Conservation (phyloP, 2,113 vertebrate genomes). For the Tiliqua scincoides region DNA sequence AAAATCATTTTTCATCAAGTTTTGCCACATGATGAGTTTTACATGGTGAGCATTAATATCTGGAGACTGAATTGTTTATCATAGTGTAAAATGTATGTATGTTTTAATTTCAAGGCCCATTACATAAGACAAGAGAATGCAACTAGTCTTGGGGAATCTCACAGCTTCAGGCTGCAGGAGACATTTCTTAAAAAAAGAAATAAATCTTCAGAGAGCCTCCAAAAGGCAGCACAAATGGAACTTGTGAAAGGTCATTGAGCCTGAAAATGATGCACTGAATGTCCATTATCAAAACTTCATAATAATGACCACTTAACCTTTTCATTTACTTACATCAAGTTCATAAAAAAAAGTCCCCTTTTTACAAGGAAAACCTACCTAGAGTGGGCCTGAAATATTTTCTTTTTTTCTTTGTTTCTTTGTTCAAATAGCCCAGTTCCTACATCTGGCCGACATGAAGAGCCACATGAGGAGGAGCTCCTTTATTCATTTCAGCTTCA, state of each 20-base stretch:
- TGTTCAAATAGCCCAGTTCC: too few relatives aligned
- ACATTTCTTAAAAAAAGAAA: conserved; percentile 35
- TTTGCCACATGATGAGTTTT: conserved; percentile 29
- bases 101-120: conserved; percentile 76
- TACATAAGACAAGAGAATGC: conserved; percentile 50
- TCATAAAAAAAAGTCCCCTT: background rate
- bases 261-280: conserved; percentile 35
- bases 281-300: conserved; percentile 8
- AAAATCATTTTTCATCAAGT: background rate
- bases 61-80: conserved; percentile 51
- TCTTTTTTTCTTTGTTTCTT: too few relatives aligned
- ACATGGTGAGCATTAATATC: conserved; percentile 38
- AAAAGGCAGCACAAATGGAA: conserved; percentile 42
- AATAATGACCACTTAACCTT: conserved; percentile 25
- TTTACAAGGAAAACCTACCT: background rate
- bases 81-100: conserved; percentile 47
- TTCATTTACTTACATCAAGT: background rate
- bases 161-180: conserved; percentile 26
- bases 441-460: background rate
- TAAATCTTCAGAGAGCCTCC: conserved; percentile 31
- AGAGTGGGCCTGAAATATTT: too few relatives aligned
- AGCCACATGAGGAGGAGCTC: background rate
- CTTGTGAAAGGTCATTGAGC: conserved; percentile 29
- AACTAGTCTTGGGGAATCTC: conserved; percentile 29
- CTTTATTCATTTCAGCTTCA: background rate